Conservation (phyloP, 2,797 vertebrate genomes). For the Micrastur ruficollis region DNA sequence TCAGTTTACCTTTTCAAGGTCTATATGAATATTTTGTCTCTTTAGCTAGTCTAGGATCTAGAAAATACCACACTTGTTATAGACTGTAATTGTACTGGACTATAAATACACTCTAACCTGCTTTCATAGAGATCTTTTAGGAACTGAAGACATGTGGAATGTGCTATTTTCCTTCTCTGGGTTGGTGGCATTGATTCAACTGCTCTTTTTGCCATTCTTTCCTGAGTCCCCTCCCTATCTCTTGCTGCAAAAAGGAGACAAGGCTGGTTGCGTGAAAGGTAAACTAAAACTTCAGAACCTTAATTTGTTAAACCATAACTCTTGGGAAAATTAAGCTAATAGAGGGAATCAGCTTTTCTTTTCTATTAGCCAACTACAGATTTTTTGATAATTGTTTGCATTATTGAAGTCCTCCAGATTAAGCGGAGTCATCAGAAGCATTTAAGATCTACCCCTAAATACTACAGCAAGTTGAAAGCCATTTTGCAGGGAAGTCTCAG, state of each 20-base stretch:
- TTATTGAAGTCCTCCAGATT: background rate
- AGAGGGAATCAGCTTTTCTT: background rate
- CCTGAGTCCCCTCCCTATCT: slow-evolving; percentile 90
- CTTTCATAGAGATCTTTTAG: slow-evolving; percentile 84
- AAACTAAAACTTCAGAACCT: background rate
- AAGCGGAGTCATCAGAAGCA: background rate
- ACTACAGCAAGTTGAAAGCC: background rate
- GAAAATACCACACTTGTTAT: background rate
- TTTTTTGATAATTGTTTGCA: background rate
- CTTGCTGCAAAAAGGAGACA: slow-evolving; percentile 85
- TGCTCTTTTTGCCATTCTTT: slow-evolving; percentile 86
- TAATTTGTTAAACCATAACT: background rate
- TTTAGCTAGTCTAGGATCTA: background rate
- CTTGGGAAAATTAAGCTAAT: background rate
- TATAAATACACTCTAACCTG: background rate
- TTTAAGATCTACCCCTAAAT: background rate
- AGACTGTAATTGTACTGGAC: background rate
- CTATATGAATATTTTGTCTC: background rate
- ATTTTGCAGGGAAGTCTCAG: background rate
- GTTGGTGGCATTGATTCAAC: slow-evolving; percentile 84
- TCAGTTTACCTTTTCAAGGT: background rate
- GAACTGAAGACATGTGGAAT: slow-evolving; percentile 83
- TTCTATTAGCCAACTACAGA: background rate
- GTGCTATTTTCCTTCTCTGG: slow-evolving; percentile 87
- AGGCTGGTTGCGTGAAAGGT: slow-evolving; percentile 85